phyloP scores from a whole-genome alignment of 2,113 vertebrate species.

The Ploceus nigricollis region DNA sequence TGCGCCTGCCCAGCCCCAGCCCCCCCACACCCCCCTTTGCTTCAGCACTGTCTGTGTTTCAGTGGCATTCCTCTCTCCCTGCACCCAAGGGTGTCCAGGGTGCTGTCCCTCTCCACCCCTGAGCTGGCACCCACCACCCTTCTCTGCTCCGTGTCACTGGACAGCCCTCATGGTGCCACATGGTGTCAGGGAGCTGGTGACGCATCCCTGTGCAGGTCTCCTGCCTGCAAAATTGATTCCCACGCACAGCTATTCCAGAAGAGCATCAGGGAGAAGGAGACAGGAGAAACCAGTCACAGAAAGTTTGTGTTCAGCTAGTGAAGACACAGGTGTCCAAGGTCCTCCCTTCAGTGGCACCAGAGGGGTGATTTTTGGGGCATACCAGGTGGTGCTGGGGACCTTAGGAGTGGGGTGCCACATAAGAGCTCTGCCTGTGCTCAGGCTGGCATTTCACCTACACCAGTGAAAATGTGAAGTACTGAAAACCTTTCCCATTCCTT shows the following conservation, averaged over 20 bases:
- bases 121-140: not conserved
- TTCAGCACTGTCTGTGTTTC: rapidly evolving
- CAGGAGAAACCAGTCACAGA: rapidly evolving
- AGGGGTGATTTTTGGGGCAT: not conserved
- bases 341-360: not conserved
- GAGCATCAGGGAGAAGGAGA: not conserved
- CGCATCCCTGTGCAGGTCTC: rapidly evolving
- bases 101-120: not conserved
- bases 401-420: rapidly evolving
- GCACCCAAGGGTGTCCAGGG: not conserved
- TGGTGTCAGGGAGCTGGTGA: rapidly evolving
- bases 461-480: not conserved
- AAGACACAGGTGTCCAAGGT: not conserved
- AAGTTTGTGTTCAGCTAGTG: not conserved
- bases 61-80: not conserved
- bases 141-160: rapidly evolving
- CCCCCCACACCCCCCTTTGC: not conserved
- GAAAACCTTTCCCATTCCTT: not conserved
- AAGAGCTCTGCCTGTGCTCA: not conserved
- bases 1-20: not conserved
- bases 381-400: not conserved
- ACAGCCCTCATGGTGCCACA: rapidly evolving
- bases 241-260: rapidly evolving
- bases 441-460: not conserved
- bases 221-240: not conserved